A percentile compares a stretch with the other conserved stretches of the same genome.
Evolutionary conservation across 2,113 vertebrate species (phyloP).

Genomic region (Pterocles orientalis): DNA sequence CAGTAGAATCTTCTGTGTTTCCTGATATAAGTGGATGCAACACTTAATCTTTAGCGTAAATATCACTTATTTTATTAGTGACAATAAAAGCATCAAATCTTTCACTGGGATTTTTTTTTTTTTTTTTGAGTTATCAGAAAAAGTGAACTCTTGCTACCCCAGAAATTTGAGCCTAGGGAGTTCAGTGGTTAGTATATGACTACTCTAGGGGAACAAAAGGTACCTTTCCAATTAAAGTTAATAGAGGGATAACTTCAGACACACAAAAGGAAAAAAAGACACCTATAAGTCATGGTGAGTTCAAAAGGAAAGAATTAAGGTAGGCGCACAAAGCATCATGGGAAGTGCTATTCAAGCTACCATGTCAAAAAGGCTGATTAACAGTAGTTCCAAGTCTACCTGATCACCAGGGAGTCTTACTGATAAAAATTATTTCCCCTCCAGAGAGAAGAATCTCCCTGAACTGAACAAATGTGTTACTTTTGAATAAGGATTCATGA

Average conservation of each 20-base stretch:
- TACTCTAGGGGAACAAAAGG: constrained; percentile 79
- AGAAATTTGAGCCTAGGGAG: constrained; percentile 76
- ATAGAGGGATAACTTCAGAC: constrained; percentile 83
- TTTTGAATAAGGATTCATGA: constrained; percentile 80
- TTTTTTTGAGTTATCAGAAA: constrained; percentile 55
- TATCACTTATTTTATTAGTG: constrained; percentile 29
- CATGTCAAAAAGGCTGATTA: constrained; percentile 83
- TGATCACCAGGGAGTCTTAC: constrained; percentile 85
- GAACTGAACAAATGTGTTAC: constrained; percentile 80
- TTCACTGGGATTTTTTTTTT: constrained; percentile 20
- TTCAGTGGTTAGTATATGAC: constrained; percentile 77
- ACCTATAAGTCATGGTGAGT: constrained; percentile 81
- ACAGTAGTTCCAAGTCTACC: constrained; percentile 79
- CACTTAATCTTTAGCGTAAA: background rate
- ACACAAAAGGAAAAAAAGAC: constrained; percentile 81
- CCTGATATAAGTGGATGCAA: background rate
- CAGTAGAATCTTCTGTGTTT: background rate
- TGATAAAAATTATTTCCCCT: constrained; percentile 83
- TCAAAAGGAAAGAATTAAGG: constrained; percentile 83
- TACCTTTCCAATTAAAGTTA: constrained; percentile 85
- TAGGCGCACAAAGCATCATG: constrained; percentile 80
- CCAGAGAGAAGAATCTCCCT: constrained; percentile 80
- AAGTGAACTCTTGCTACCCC: constrained; percentile 75
- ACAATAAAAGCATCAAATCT: constrained; percentile 32
- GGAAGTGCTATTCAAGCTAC: constrained; percentile 83